Evolutionary conservation across 2,888 invertebrate genomes (phyloP), one percentile per base, ranked within the genome.

Genomic region (Drosophila glabriapex): DNA sequence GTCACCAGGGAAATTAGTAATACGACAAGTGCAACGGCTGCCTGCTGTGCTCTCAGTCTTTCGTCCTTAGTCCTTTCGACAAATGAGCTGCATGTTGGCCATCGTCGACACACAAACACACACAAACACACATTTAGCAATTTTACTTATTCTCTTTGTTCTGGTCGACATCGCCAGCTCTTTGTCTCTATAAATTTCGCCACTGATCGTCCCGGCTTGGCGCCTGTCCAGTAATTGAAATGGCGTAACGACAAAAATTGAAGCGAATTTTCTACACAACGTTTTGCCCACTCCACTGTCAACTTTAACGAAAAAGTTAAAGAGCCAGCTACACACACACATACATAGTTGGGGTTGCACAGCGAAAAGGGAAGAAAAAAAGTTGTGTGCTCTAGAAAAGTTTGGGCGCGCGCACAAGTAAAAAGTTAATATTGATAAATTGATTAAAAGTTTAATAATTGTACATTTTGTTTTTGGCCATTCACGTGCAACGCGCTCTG

Each of bases 341-440:
- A 39, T n/a, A 29, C n/a, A 66, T 25, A 63, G 43, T 33, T 39
- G 22, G 53, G 33, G 6, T 46, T n/a, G 5, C 19, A 28, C 50
- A 49, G 33, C 29, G 19, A 66, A 61, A 60, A 59, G 25, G 6
- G 35, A 37, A 9, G 22, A 22, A 58, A 61, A 58, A 61, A 64
- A 68, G 43, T 66, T 71, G 63, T 72, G 71, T 68, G 78, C 68
- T 60, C 67, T 79, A 59, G 68, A 54, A 82, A 85, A 83, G 58
- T 83, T 83, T 68, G 25, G 37, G 37, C 28, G 59, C 28, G 59
- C 37, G 67, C 73, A 71, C 68, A 80, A 85, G 72, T 68, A 66
- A 90, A 90, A 87, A 87, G 86, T 87, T 90, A 89, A 87, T 90
- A 90, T 90, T 90, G 87, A 90, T 87, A 87, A 90, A 90, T 90